Base-by-base conservation (phyloP, 2,888 invertebrate genomes). In the Tenthredo mesomela region DNA sequence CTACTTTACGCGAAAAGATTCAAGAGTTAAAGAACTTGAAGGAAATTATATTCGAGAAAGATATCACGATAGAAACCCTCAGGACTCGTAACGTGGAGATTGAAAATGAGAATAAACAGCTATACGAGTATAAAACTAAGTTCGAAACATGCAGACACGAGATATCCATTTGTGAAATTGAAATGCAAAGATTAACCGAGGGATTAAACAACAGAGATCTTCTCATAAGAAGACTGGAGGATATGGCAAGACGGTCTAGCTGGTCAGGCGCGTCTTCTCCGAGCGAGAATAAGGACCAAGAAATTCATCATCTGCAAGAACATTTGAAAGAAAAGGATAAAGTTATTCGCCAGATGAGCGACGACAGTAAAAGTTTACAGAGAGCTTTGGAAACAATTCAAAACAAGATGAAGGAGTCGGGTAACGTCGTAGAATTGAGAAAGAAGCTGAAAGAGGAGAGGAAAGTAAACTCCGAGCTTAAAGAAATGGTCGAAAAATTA, bases 271-370 rank as follows among this genome's bases (percentile, higher is more conserved):
- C 89, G 0, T 91, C 91, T 3, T 90, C 91, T 0, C 89, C 91
- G 0, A 89, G 87, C 9, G 89, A 91, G 6, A 88, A 86, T 50
- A 92, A 92, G 50, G 94, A 94, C 83, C 94, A 94, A 85, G 95
- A 96, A 90, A 92, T 96, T 1, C 93, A 94, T 29, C 94, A 94
- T 85, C 91, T 96, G 58, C 95, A 95, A 88, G 94, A 95, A 18
- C 94, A 94, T 50, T 88, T 96, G 0, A 94, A 93, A 85, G 95
- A 95, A 75, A 95, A 95, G 88, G 95, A 96, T 61, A 94, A 93
- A 86, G 93, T 95, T 0, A 94, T 95, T 0, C 94, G 94, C 84
- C 95, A 96, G 21, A 96, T 96, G 89, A 95, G 95, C 18, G 93
- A 93, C 33, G 94, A 95, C 84, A 95, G 94, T 83, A 95, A 95